phyloP scores from a whole-genome alignment of 2,888 invertebrate species.

The Polymixis flavicincta region DNA sequence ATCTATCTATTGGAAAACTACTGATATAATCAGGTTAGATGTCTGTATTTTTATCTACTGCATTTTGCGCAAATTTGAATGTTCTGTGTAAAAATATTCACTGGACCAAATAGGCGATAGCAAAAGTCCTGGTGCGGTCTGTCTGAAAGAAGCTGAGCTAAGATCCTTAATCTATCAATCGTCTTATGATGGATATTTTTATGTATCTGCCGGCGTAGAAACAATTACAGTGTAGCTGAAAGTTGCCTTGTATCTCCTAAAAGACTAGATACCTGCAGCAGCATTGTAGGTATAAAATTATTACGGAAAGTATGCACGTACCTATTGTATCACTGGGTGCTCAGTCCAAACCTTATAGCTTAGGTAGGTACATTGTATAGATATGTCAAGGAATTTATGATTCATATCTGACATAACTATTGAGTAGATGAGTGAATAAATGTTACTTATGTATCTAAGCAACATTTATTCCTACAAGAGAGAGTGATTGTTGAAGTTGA shows the following conservation, averaged over 20 bases:
- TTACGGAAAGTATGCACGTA: slow-evolving; percentile 50
- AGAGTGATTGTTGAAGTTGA: slow-evolving; percentile 64
- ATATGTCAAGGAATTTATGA: slow-evolving; percentile 56
- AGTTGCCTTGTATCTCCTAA: slow-evolving; percentile 67
- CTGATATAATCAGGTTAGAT: slow-evolving; percentile 63
- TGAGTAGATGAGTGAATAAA: slow-evolving; percentile 41
- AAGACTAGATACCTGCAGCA: slow-evolving; percentile 62
- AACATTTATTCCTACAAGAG: slow-evolving; percentile 50
- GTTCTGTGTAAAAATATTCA: slow-evolving; percentile 50
- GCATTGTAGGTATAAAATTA: slow-evolving; percentile 56
- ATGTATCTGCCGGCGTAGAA: slow-evolving; percentile 43
- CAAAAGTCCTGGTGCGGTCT: slow-evolving; percentile 44
- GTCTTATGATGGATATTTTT: slow-evolving; percentile 34
- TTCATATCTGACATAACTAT: slow-evolving; percentile 54
- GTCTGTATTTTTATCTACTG: slow-evolving; percentile 58
- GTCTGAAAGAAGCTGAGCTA: slow-evolving; percentile 52
- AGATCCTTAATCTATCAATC: slow-evolving; percentile 36
- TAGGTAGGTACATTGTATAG: slow-evolving; percentile 52
- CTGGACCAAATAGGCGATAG: slow-evolving; percentile 67
- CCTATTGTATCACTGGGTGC: slow-evolving; percentile 43
- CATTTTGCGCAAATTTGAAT: slow-evolving; percentile 50
- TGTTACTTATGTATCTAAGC: slow-evolving; percentile 36
- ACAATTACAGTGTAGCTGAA: slow-evolving; percentile 54
- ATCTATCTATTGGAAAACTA: slow-evolving; percentile 45
- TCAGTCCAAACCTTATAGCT: slow-evolving; percentile 61